Evolutionary conservation across 2,888 invertebrate species (phyloP), one percentile per base, ranked within the genome.

Genomic region (Labia minor): DNA sequence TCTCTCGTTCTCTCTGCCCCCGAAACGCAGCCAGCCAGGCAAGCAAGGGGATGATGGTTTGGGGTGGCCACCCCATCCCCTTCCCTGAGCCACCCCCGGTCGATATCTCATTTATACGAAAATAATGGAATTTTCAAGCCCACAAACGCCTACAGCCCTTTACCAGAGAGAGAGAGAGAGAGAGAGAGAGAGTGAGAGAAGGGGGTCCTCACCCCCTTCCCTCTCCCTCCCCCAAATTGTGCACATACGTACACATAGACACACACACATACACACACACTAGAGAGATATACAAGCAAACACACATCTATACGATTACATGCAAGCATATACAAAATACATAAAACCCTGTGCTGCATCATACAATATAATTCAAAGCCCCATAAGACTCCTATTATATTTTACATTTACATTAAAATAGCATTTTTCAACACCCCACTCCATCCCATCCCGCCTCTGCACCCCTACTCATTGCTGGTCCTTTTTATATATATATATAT

Each of bases 91-190:
- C 49, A 4, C 49, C 26, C n/a, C 71, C 71, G 74, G 74, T 75
- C 75, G 74, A 75, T 75, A 75, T 73, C 74, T 74, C 75, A 74
- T 75, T 75, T 75, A 75, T 74, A 73, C 74, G 74, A 73, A 75
- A 74, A 75, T 75, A 75, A 75, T 74, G 74, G 74, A 74, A 74
- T 74, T 74, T 74, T 49, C 49, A 49, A 49, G 49, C 49, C 49
- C 49, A 49, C 49, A 49, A 49, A 49, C 49, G 49, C 49, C 49
- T 49, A 49, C 49, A 49, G 49, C 49, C 49, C 49, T 49, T 49
- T 49, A 49, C 49, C n/a, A 49, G 49, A 49, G 49, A 49, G 49
- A 49, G 49, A 11, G 49, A 49, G 49, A 49, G 49, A 14, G 49
- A 33, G 33, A 33, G 33, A 11, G 33, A 33, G n/a, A n/a, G n/a